phyloP scores from a whole-genome alignment of 2,888 invertebrate species.

The Lithophane semibrunnea region DNA sequence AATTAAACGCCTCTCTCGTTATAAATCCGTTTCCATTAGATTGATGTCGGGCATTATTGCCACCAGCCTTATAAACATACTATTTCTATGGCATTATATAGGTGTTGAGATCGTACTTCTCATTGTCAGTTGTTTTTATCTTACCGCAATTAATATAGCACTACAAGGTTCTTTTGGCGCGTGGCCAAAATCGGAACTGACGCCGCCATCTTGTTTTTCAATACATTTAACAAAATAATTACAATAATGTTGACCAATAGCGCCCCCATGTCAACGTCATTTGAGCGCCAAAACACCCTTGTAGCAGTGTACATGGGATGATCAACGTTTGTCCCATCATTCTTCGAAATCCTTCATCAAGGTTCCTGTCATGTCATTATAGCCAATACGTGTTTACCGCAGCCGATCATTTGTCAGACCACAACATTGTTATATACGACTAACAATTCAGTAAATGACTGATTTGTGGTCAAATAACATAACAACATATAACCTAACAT shows the following conservation, averaged over 20 bases:
- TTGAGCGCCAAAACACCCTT: neutral
- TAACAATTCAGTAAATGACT: slow-evolving; percentile 1
- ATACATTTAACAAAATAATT: too few relatives aligned
- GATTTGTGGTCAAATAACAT: neutral
- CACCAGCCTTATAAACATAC: slow-evolving; percentile 32
- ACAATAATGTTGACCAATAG: neutral
- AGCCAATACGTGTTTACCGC: neutral
- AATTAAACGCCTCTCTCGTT: slow-evolving; percentile 64
- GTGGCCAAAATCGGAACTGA: neutral
- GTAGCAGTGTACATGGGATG: neutral
- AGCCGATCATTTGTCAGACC: slow-evolving; percentile 3
- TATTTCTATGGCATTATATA: slow-evolving; percentile 12
- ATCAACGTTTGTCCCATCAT: slow-evolving; percentile 2
- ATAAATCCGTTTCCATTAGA: slow-evolving; percentile 66
- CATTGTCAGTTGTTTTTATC: neutral
- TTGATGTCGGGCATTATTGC: slow-evolving; percentile 64
- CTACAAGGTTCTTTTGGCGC: neutral
- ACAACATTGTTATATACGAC: neutral
- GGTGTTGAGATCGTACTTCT: neutral
- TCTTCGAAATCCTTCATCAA: slow-evolving; percentile 2
- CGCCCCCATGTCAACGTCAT: neutral
- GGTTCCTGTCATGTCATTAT: slow-evolving; percentile 10
- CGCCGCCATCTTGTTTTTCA: neutral
- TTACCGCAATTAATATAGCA: neutral
- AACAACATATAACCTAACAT: too few relatives aligned